A percentile compares a stretch with the other conserved stretches of the same genome.
phyloP scores from a whole-genome alignment of 2,797 vertebrate genomes.

The Eleutherodactylus coqui region DNA sequence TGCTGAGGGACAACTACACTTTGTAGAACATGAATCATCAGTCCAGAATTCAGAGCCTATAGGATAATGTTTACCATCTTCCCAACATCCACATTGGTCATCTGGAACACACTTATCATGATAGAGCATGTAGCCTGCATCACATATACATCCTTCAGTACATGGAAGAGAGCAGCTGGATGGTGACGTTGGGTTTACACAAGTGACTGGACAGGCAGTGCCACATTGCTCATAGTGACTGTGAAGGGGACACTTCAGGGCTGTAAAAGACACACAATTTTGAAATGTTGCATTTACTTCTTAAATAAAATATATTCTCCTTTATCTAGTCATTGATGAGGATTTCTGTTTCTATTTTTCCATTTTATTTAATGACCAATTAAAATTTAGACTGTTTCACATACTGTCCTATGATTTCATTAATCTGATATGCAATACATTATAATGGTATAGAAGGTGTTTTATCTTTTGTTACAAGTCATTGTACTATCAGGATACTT shows the following conservation, averaged over 20 bases:
- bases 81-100: constrained; percentile 58
- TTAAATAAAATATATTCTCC: too few relatives aligned
- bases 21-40: constrained; percentile 72
- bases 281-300: not conserved
- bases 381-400: too few relatives aligned
- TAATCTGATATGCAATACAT: too few relatives aligned
- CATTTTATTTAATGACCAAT: too few relatives aligned
- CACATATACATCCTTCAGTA: constrained; percentile 58
- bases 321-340: not conserved
- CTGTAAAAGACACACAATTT: constrained; percentile 24
- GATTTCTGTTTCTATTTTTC: not conserved
- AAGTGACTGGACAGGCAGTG: constrained; percentile 59
- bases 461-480: too few relatives aligned
- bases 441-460: too few relatives aligned
- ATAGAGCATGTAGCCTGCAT: constrained; percentile 58
- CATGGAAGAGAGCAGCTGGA: constrained; percentile 55
- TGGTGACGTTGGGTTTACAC: constrained; percentile 52
- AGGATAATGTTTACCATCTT: constrained; percentile 76
- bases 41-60: constrained; percentile 73
- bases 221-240: constrained; percentile 64
- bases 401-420: too few relatives aligned
- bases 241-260: constrained; percentile 49
- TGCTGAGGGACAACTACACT: constrained; percentile 70
- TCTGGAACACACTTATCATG: constrained; percentile 53
- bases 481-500: too few relatives aligned